phyloP scores from a whole-genome alignment of 2,888 invertebrate genomes.

The Macrophya alboannulata region DNA sequence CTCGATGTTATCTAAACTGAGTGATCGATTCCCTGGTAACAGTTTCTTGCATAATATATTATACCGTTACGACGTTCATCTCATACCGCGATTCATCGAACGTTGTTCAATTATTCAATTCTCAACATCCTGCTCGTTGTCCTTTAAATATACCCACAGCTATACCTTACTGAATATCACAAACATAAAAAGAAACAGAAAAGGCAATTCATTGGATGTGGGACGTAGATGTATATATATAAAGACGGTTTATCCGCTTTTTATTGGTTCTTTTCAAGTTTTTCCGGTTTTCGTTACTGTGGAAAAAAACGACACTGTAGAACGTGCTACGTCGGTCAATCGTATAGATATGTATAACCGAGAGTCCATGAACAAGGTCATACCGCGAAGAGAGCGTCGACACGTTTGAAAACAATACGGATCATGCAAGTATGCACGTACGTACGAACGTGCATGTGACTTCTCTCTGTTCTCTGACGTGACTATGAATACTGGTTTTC shows the following conservation, averaged over 20 bases:
- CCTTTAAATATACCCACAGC: background rate
- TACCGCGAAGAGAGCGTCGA: conserved; percentile 37
- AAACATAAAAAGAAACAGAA: background rate
- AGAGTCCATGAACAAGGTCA: conserved; percentile 32
- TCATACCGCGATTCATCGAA: background rate
- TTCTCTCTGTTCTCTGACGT: conserved; percentile 26
- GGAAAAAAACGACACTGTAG: background rate
- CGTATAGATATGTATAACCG: background rate
- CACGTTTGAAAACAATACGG: conserved; percentile 36
- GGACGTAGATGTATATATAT: background rate
- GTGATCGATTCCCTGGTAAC: background rate
- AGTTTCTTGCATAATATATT: conserved; percentile 34
- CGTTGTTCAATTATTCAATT: conserved; percentile 34
- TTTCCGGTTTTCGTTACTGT: background rate
- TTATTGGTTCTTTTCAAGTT: background rate
- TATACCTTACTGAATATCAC: background rate
- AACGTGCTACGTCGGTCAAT: background rate
- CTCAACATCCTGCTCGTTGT: conserved; percentile 22
- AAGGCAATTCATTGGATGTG: background rate
- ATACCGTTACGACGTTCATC: conserved; percentile 40
- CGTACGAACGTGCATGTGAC: background rate
- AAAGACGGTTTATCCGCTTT: background rate
- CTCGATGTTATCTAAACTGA: conserved; percentile 38
- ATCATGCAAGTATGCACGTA: conserved; percentile 17
- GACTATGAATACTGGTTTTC: background rate